Evolutionary conservation across 1,140 invertebrate genomes (phyloP).

Genomic region (Arctopsyche grandis): DNA sequence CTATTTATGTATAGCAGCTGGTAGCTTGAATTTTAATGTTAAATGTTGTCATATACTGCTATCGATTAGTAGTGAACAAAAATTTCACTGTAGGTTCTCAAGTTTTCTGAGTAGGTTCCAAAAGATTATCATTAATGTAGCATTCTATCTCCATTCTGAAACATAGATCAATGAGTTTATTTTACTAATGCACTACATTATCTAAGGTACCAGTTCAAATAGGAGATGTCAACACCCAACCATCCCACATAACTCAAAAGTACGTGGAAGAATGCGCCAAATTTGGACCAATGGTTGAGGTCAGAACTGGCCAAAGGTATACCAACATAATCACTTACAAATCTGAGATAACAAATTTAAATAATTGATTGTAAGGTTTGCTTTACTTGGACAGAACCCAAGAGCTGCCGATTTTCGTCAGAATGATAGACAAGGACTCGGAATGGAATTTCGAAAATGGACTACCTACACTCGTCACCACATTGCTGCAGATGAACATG

Average conservation of each 20-base stretch:
- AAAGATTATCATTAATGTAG: too few relatives aligned
- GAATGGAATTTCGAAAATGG: conserved; percentile 76
- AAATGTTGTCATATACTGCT: too few relatives aligned
- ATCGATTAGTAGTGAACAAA: too few relatives aligned
- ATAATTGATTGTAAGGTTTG: not conserved
- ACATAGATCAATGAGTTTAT: too few relatives aligned
- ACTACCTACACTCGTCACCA: conserved; percentile 73
- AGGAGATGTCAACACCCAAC: conserved; percentile 61
- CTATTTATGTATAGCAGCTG: too few relatives aligned
- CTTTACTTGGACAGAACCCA: conserved; percentile 64
- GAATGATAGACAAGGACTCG: conserved; percentile 83
- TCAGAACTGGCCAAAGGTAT: conserved; percentile 62
- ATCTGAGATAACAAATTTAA: not conserved
- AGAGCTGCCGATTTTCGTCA: conserved; percentile 72
- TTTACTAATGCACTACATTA: too few relatives aligned
- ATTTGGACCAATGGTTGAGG: conserved; percentile 64
- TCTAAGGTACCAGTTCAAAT: conserved; percentile 60
- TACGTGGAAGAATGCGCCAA: conserved; percentile 60
- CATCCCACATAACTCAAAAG: conserved; percentile 60
- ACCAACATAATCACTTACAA: not conserved
- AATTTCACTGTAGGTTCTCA: too few relatives aligned
- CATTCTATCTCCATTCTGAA: too few relatives aligned
- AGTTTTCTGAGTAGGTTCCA: too few relatives aligned
- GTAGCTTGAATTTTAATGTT: too few relatives aligned
- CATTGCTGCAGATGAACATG: conserved; percentile 74